Evolutionary conservation across 92 coral and sea anemone genomes (phyloP), one percentile per base, ranked within the genome.

Genomic region (Parazoanthus swiftii): DNA sequence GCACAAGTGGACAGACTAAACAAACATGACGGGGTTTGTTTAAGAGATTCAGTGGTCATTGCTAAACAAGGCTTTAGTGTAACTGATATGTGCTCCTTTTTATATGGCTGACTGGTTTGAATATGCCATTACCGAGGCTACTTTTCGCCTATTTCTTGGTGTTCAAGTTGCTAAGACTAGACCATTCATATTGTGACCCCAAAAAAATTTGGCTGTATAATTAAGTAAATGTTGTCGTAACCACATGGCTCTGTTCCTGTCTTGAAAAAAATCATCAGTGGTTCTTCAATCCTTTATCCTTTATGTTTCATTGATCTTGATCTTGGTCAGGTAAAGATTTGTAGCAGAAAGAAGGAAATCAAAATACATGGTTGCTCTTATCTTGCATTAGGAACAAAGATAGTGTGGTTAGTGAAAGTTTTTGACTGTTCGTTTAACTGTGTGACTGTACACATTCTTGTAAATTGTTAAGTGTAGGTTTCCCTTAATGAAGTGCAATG

Each of bases 401-500:
- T 63, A 2, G 4, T 63, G 70, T 63, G 70, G 70, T 4, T 21
- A 18, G 70, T 21, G 20, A 54, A 15, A 13, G 18, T 54, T 54
- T 20, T 15, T 13, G 33, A 29, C 33, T 29, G 3, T 15, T 54
- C 4, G 77, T 74, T 74, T 35, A 74, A 14, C 18, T 74, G 39
- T 42, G 18, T 38, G n/a, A n/a, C n/a, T n/a, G 80, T 76, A 16
- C 51, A 10, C 46, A 16, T 72, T 72, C 37, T 36, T 72, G 80
- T 39, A 76, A 44, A 76, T 29, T 38, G 80, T 76, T 3, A 16
- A 76, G 51, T 76, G 23, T 44, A 39, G 80, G 80, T 76, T 76
- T 39, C 80, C 80, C 48, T 23, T 0, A 63, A 23, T 63, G 70
- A 76, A 39, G 46, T 16, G 80, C 51, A 39, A 76, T 38, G 80